phyloP scores from a whole-genome alignment of 2,113 vertebrate genomes.

The Chloropsis cyanopogon region DNA sequence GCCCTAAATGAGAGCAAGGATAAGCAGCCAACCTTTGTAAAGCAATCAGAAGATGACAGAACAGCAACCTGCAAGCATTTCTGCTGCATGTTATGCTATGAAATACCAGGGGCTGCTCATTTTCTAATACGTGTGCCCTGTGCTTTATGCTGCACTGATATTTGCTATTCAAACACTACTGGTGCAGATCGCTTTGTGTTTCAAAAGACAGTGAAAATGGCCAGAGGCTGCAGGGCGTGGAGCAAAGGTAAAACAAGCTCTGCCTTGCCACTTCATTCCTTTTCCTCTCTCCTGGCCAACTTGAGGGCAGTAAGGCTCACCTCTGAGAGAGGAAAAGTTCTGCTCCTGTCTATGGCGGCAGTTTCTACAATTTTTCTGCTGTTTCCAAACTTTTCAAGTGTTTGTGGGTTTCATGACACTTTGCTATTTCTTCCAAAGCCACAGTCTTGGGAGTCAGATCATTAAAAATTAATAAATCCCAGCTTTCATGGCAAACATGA shows the following conservation, averaged over 20 bases:
- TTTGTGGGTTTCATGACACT: background rate
- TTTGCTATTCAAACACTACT: background rate
- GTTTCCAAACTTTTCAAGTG: background rate
- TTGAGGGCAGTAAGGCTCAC: background rate
- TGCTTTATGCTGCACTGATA: background rate
- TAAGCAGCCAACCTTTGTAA: background rate
- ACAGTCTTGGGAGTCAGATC: background rate
- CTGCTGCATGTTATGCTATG: background rate
- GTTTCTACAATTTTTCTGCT: background rate
- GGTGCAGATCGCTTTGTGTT: background rate
- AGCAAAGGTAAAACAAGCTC: background rate
- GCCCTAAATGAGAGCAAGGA: background rate
- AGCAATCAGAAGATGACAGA: background rate
- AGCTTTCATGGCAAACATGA: background rate
- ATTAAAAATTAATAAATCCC: background rate
- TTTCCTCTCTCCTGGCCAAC: background rate
- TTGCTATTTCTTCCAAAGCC: background rate
- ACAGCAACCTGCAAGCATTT: background rate
- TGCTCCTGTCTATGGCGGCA: background rate
- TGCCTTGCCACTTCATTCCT: background rate
- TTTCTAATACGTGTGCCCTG: background rate
- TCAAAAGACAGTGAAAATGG: background rate
- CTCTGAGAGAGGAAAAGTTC: background rate
- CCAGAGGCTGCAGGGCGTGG: background rate
- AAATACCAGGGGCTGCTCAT: background rate